Base-by-base conservation (phyloP, 2,888 invertebrate genomes). In the Tenthredo amoena region DNA sequence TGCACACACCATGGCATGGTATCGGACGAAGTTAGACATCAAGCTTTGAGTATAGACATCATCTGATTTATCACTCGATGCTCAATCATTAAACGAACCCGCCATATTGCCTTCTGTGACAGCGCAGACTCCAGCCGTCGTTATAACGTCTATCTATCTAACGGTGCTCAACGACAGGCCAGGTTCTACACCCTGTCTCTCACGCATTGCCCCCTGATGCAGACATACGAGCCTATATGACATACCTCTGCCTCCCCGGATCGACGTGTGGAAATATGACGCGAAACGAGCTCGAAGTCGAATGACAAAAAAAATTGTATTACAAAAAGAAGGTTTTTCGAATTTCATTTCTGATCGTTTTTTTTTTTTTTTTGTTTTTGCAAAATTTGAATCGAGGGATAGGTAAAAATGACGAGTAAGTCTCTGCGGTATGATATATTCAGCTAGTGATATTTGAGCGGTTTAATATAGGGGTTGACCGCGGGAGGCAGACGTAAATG, bases 61-160 rank as follows among this genome's bases (percentile, higher is more conserved):
- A 68, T 79, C 87, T 88, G 88, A 88, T 89, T 88, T 87, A 89
- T 88, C 87, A 87, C 87, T 87, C 84, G 86, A 77, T 86, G 86
- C 87, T 87, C 86, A 86, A 87, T 87, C 87, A 86, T 85, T 85
- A 87, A 86, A 87, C 86, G 87, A 87, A 84, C 65, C 65, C 85
- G 84, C 87, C 86, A 87, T 85, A 87, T 86, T 86, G 85, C 86
- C 15, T 40, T 40, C 15, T 31, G 10, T 72, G 84, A 84, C 84
- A 84, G 84, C 18, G 77, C 31, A 77, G 50, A 77, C 72, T 43
- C n/a, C 12, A 40, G 15, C 74, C 43, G 43, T 31, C 37, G 71
- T 72, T 34, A 72, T 40, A 72, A n/a, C n/a, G 55, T 55, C 55
- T 55, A 18, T 18, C 50, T 50, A 50, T 50, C 50, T 50, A n/a